Conservation (phyloP, 2,113 vertebrate genomes). For the Pteronura brasiliensis region DNA sequence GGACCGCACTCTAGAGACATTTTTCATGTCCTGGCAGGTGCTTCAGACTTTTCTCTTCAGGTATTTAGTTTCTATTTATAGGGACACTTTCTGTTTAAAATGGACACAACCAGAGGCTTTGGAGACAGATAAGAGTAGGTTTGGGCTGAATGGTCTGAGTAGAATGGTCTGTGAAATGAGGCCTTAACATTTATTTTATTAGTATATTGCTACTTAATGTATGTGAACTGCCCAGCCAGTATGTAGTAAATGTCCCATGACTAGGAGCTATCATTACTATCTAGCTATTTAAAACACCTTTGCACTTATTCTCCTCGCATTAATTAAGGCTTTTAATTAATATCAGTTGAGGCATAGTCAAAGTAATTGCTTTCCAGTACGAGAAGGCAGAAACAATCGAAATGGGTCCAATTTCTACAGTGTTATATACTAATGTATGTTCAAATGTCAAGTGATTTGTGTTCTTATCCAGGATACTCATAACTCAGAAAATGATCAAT, state of each 20-base stretch:
- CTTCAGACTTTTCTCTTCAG: background rate
- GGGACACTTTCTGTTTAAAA: background rate
- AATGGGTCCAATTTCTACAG: background rate
- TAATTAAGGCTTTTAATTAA: background rate
- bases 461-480: background rate
- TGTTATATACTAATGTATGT: slow-evolving; percentile 6
- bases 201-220: background rate
- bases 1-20: background rate
- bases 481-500: background rate
- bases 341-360: background rate
- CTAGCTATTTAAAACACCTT: background rate
- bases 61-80: background rate
- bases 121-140: background rate
- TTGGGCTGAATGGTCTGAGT: background rate
- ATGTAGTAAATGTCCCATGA: background rate
- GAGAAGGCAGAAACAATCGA: background rate
- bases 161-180: background rate
- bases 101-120: background rate
- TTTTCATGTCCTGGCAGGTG: background rate
- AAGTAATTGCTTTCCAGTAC: background rate
- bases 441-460: slow-evolving; percentile 9
- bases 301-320: background rate
- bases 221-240: background rate
- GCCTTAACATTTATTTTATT: background rate
- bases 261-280: background rate